phyloP scores from a whole-genome alignment of 2,888 invertebrate species.

The Lypha dubia region DNA sequence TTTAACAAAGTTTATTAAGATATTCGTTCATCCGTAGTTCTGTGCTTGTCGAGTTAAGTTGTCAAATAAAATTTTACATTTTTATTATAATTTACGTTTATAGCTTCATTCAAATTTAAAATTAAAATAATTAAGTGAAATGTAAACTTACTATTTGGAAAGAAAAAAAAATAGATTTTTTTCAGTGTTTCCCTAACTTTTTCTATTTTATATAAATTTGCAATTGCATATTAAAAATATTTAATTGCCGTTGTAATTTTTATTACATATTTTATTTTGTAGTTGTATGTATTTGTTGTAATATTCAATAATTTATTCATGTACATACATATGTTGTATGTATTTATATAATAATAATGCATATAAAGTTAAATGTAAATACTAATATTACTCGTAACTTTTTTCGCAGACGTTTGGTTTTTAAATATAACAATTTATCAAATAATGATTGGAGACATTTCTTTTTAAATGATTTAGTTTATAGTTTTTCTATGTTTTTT shows the following conservation, averaged over 20 bases:
- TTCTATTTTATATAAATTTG: conserved; percentile 62
- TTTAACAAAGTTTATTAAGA: too few relatives aligned
- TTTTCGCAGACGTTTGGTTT: conserved; percentile 72
- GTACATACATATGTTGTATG: conserved; percentile 62
- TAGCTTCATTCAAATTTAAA: conserved; percentile 60
- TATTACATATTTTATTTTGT: conserved; percentile 47
- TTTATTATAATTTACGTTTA: conserved; percentile 40
- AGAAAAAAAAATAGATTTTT: conserved; percentile 17
- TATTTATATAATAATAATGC: conserved; percentile 22
- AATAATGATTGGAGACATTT: conserved; percentile 66
- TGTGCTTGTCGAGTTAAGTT: neutral
- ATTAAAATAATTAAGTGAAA: neutral
- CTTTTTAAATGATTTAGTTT: conserved; percentile 44
- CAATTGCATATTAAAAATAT: conserved; percentile 55
- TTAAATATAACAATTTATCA: conserved; percentile 67
- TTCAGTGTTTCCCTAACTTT: conserved; percentile 66
- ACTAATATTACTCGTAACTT: conserved; percentile 49
- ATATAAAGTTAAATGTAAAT: conserved; percentile 66
- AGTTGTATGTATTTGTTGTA: conserved; percentile 71
- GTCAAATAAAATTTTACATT: neutral
- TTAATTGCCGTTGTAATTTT: conserved; percentile 20
- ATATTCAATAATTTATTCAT: conserved; percentile 69
- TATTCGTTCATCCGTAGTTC: too few relatives aligned
- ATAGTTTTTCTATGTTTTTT: neutral
- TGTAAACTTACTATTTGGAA: conserved; percentile 68